Percentiles rank a stretch among this genome's conserved stretches.
Evolutionary conservation across 2,797 vertebrate species (phyloP).

Genomic region (Dermochelys coriacea): DNA sequence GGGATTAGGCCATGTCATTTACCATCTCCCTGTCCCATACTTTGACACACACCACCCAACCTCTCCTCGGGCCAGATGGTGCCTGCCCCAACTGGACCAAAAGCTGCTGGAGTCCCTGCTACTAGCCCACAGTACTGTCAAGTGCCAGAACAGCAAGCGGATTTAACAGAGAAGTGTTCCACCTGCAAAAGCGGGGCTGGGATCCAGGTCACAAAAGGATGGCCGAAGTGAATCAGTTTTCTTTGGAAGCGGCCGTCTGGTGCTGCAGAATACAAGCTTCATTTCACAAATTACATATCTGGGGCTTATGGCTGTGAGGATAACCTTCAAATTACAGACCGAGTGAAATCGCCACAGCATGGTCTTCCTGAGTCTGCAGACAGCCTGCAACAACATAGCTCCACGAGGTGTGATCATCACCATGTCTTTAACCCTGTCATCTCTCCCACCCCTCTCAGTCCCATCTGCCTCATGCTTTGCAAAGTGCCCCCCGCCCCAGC

Average conservation of each 20-base stretch:
- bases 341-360: accelerated
- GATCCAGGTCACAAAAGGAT: not conserved
- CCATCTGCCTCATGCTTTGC: not conserved
- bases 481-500: not conserved
- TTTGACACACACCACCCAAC: accelerated
- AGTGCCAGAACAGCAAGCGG: not conserved
- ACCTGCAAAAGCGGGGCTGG: not conserved
- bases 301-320: too few relatives aligned
- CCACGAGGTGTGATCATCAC: not conserved
- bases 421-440: accelerated
- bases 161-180: not conserved
- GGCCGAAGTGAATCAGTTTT: not conserved
- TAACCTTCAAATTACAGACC: not conserved
- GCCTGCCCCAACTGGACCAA: accelerated
- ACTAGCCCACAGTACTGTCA: not conserved
- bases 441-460: not conserved
- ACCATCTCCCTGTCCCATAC: not conserved
- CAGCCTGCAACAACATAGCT: not conserved
- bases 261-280: not conserved
- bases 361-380: not conserved
- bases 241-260: not conserved
- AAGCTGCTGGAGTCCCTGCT: not conserved
- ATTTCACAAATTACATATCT: not conserved
- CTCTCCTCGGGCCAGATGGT: accelerated
- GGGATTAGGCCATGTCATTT: not conserved